A percentile compares a stretch with the other conserved stretches of the same genome.
phyloP scores from a whole-genome alignment of 1,140 invertebrate species.

The Campodea augens region DNA sequence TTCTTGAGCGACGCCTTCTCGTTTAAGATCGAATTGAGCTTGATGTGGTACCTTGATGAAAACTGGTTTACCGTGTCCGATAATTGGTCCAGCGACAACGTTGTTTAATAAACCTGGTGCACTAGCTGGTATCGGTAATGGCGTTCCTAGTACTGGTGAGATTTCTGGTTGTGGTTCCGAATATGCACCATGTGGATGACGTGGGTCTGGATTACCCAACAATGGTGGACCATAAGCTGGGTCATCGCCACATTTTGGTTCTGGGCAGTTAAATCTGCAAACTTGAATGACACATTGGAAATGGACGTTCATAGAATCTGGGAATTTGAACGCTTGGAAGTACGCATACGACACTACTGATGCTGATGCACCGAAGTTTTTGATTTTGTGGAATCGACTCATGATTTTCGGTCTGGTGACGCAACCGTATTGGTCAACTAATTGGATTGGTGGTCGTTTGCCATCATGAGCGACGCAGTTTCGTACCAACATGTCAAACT shows the following conservation, averaged over 20 bases:
- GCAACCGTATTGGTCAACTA: slow-evolving; percentile 80
- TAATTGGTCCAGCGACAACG: slow-evolving; percentile 14
- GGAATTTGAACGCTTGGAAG: slow-evolving; percentile 94
- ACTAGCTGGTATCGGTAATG: slow-evolving; percentile 26
- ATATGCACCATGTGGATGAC: slow-evolving; percentile 60
- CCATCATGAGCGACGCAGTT: slow-evolving; percentile 90
- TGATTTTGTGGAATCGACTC: slow-evolving; percentile 83
- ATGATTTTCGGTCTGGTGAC: slow-evolving; percentile 84
- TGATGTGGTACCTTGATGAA: not conserved
- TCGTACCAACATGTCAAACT: slow-evolving; percentile 84
- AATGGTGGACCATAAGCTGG: slow-evolving; percentile 44
- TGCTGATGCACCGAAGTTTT: slow-evolving; percentile 83
- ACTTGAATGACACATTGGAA: slow-evolving; percentile 94
- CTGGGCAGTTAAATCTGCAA: slow-evolving; percentile 78
- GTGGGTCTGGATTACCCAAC: slow-evolving; percentile 54
- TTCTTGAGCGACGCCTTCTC: slow-evolving; percentile 41
- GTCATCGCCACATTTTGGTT: slow-evolving; percentile 54
- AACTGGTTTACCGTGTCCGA: slow-evolving; percentile 5
- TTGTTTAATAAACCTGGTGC: slow-evolving; percentile 35
- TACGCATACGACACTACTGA: slow-evolving; percentile 86
- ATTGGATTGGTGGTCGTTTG: slow-evolving; percentile 73
- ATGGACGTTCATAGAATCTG: slow-evolving; percentile 90
- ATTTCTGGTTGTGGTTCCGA: slow-evolving; percentile 58
- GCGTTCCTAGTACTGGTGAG: slow-evolving; percentile 54
- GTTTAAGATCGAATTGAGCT: slow-evolving; percentile 35